Evolutionary conservation across 2,113 vertebrate species (phyloP).

Genomic region (Mesoclemmys tuberculata): DNA sequence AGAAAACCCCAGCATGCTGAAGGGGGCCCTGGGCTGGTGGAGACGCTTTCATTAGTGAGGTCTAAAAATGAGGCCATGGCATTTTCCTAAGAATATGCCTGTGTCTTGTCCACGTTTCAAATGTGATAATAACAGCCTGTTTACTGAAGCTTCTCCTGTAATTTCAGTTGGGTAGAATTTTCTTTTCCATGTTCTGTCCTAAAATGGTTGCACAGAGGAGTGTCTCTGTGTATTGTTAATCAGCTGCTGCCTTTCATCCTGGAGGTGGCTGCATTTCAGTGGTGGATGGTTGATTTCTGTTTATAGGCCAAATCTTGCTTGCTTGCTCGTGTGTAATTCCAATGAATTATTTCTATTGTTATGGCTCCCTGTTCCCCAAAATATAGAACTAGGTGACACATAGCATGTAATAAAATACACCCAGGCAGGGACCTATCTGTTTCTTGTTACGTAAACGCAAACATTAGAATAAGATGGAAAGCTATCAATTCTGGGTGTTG

Average conservation of each 20-base stretch:
- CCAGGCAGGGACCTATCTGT: conserved; percentile 46
- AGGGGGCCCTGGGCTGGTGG: background rate
- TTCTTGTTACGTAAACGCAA: background rate
- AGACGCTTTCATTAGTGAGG: background rate
- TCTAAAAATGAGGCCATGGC: background rate
- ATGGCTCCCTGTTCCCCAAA: conserved; percentile 62
- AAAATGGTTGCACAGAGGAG: background rate
- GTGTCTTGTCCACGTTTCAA: background rate
- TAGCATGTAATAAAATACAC: too few relatives aligned
- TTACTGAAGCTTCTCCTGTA: conserved; percentile 7
- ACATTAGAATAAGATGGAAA: background rate
- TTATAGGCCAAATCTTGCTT: conserved; percentile 66
- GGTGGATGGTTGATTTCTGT: conserved; percentile 65
- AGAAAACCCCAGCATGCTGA: background rate
- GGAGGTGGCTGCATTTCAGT: conserved; percentile 58
- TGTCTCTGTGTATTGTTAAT: conserved; percentile 37
- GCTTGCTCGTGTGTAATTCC: conserved; percentile 63
- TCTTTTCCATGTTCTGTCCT: background rate
- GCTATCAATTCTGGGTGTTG: background rate
- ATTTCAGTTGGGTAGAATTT: conserved; percentile 24
- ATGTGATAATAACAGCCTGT: background rate
- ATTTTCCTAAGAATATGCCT: background rate
- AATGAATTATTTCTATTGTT: conserved; percentile 36
- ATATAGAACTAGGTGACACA: conserved; percentile 9
- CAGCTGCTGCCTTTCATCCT: conserved; percentile 72